Evolutionary conservation across 2,888 invertebrate genomes (phyloP).

Genomic region (Chrysodeixis includens): DNA sequence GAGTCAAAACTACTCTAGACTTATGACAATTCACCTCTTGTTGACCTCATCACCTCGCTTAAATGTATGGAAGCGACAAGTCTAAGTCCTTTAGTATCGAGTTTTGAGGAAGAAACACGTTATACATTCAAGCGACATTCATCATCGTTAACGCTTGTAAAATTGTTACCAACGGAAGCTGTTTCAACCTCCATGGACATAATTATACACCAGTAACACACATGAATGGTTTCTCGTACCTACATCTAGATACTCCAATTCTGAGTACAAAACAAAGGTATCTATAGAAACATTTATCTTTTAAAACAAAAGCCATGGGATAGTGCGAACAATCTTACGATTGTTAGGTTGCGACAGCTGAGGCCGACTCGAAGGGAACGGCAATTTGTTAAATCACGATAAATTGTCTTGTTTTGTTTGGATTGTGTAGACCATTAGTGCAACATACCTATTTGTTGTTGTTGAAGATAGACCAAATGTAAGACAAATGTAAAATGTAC

Average conservation of each 20-base stretch:
- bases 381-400: conserved; percentile 56
- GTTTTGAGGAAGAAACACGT: too few species aligned
- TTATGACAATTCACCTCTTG: too few species aligned
- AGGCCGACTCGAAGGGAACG: conserved; percentile 56
- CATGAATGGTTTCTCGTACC: not conserved
- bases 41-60: too few species aligned
- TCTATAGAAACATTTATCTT: conserved; percentile 44
- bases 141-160: too few species aligned
- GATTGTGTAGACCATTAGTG: conserved; percentile 33
- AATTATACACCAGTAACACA: not conserved
- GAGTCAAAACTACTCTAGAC: too few species aligned
- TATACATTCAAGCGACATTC: too few species aligned
- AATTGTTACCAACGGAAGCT: too few species aligned
- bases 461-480: not conserved
- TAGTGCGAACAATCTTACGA: conserved; percentile 40
- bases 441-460: not conserved
- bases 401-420: conserved; percentile 40
- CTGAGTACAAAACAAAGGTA: conserved; percentile 39
- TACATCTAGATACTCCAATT: conserved; percentile 8
- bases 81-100: too few species aligned
- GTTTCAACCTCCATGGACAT: too few species aligned
- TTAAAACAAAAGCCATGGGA: conserved; percentile 56
- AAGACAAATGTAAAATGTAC: not conserved
- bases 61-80: too few species aligned
- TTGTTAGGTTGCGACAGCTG: conserved; percentile 45